Conservation (phyloP, 2,888 invertebrate species). For the Xestoiulus laeticollis region DNA sequence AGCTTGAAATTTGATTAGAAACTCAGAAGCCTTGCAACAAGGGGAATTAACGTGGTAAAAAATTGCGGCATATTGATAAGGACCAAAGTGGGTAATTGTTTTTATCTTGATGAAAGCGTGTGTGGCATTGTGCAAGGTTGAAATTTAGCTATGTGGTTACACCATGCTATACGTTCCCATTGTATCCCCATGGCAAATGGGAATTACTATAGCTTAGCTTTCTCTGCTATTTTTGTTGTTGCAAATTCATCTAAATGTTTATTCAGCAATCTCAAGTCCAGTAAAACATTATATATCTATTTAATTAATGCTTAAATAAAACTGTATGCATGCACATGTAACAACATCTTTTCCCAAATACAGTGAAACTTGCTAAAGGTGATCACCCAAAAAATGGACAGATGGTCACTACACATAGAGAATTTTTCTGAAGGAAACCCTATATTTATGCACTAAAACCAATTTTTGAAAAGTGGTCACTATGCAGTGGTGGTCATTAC, state of each 20-base stretch:
- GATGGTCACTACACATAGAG: no score
- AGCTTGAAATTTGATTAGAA: constrained; percentile 53
- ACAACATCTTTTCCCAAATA: no score
- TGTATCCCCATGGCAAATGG: not conserved
- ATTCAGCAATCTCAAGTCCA: not conserved
- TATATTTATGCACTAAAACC: no score
- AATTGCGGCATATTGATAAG: constrained; percentile 51
- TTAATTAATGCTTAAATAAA: not conserved
- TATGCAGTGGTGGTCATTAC: no score
- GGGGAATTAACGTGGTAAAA: constrained; percentile 21
- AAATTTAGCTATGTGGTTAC: not conserved
- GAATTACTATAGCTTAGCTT: not conserved
- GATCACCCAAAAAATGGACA: no score
- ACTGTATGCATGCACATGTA: no score
- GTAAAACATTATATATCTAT: no score
- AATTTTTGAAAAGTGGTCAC: no score
- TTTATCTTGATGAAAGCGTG: constrained; percentile 50
- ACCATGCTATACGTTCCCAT: no score
- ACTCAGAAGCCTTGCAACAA: constrained; percentile 46
- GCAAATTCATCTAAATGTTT: not conserved
- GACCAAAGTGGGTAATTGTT: constrained; percentile 51
- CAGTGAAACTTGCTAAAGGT: no score
- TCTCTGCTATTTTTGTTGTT: not conserved
- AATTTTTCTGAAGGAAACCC: no score
- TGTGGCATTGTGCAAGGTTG: constrained; percentile 21